Percentiles rank a stretch among this genome's conserved stretches.
Evolutionary conservation across 2,888 invertebrate genomes (phyloP).

Genomic region (Lysandra bellargus): DNA sequence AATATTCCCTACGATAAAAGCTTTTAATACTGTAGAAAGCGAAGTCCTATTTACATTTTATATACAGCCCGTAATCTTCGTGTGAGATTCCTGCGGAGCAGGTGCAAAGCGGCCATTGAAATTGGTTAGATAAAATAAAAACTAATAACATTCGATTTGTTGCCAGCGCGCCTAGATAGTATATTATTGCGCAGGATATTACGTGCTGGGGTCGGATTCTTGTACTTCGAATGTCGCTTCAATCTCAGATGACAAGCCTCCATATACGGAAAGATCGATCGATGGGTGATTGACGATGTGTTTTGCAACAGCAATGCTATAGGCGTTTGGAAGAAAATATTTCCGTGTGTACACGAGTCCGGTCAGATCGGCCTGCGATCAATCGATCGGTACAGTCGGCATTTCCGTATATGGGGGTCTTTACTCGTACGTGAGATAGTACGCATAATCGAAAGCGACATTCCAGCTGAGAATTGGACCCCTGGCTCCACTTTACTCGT

Average conservation of each 20-base stretch:
- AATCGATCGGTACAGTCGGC: not conserved
- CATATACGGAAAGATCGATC: not conserved
- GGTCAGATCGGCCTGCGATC: no score
- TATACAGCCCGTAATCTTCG: slow-evolving; percentile 13
- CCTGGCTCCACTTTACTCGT: not conserved
- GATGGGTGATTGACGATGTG: not conserved
- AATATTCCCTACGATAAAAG: slow-evolving; percentile 3
- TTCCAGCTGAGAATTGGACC: not conserved
- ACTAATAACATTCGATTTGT: slow-evolving; percentile 24
- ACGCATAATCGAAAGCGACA: not conserved
- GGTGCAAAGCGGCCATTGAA: slow-evolving; percentile 30
- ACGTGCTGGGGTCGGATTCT: not conserved
- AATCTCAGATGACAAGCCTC: no score
- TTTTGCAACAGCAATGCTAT: not conserved
- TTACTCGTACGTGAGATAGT: no score
- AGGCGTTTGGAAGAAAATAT: not conserved
- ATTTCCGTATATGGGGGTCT: no score
- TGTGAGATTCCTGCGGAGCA: slow-evolving; percentile 15
- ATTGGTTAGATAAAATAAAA: slow-evolving; percentile 30
- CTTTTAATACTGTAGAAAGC: not conserved
- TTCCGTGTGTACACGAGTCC: no score
- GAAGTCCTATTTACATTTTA: slow-evolving; percentile 24
- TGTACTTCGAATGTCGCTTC: not conserved
- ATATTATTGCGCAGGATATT: slow-evolving; percentile 3
- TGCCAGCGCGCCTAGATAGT: not conserved